Percentiles rank a stretch among this genome's conserved stretches.
Conservation (phyloP, 2,113 vertebrate genomes). For the Corythornis cristatus region DNA sequence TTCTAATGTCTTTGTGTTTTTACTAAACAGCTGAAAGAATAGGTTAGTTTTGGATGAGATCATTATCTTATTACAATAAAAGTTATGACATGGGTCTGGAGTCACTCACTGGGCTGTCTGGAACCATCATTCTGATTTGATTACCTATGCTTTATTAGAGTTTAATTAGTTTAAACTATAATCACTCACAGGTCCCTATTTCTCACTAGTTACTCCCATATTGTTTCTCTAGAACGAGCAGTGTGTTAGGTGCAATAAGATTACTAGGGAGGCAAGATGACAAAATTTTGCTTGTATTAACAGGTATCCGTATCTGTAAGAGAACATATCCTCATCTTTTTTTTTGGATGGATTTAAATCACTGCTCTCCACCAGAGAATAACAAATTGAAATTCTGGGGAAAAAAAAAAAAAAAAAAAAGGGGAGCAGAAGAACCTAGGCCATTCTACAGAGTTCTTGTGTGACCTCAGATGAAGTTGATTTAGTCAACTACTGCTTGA, state of each 20-base stretch:
- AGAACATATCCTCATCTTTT: background rate
- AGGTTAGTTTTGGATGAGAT: background rate
- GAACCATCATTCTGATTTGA: background rate
- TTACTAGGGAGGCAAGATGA: background rate
- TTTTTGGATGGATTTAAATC: background rate
- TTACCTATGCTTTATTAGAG: background rate
- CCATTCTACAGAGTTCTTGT: background rate
- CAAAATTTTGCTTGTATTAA: background rate
- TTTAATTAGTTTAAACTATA: background rate
- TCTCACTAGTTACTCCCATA: background rate
- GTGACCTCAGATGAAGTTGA: background rate
- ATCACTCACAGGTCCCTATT: background rate
- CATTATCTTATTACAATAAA: background rate
- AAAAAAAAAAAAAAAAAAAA: background rate
- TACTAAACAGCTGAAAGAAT: conserved; percentile 79
- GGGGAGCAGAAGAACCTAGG: background rate
- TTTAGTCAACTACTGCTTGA: background rate
- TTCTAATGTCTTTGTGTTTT: conserved; percentile 77
- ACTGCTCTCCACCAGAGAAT: background rate
- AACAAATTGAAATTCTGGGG: background rate
- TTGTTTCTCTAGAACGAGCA: background rate
- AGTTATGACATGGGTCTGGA: background rate
- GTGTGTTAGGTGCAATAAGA: background rate
- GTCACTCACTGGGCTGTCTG: background rate
- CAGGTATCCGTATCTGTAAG: background rate